Conservation (phyloP, 2,797 vertebrate genomes). For the Peromyscus melanophrys region DNA sequence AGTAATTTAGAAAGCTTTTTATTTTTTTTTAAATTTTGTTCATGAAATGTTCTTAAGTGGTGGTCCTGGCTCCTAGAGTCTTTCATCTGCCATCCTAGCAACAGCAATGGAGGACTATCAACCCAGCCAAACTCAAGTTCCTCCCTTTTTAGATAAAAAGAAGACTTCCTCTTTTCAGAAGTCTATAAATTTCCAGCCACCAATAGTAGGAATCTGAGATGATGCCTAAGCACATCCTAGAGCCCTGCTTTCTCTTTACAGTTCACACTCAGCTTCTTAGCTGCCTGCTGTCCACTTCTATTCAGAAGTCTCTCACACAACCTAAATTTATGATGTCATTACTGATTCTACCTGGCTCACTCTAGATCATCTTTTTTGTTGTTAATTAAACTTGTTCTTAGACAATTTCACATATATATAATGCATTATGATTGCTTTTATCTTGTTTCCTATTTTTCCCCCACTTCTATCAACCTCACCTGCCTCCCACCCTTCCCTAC, state of each 20-base stretch:
- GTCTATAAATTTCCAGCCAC: conserved; percentile 14
- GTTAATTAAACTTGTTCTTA: neutral
- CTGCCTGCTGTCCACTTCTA: neutral
- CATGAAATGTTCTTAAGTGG: conserved; percentile 77
- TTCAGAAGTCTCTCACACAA: conserved; percentile 6
- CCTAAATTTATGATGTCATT: conserved; percentile 9
- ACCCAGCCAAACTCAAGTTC: conserved; percentile 8
- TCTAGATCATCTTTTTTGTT: neutral
- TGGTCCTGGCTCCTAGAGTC: conserved; percentile 68
- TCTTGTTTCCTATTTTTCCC: neutral
- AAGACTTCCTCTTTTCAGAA: conserved; percentile 28
- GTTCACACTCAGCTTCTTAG: neutral
- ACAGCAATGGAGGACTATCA: neutral
- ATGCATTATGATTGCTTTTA: neutral
- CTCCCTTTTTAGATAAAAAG: neutral
- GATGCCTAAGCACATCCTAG: neutral
- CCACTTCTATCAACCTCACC: neutral
- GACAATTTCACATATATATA: too few relatives aligned
- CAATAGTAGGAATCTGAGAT: conserved; percentile 50
- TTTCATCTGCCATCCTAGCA: conserved; percentile 59
- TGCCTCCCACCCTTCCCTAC: neutral
- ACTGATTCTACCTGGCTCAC: neutral
- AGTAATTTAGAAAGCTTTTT: conserved; percentile 81
- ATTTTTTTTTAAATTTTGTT: conserved; percentile 73
- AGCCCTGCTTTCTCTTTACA: neutral